Base-by-base conservation (phyloP, 2,888 invertebrate genomes). In the Drosophila silvestris region DNA sequence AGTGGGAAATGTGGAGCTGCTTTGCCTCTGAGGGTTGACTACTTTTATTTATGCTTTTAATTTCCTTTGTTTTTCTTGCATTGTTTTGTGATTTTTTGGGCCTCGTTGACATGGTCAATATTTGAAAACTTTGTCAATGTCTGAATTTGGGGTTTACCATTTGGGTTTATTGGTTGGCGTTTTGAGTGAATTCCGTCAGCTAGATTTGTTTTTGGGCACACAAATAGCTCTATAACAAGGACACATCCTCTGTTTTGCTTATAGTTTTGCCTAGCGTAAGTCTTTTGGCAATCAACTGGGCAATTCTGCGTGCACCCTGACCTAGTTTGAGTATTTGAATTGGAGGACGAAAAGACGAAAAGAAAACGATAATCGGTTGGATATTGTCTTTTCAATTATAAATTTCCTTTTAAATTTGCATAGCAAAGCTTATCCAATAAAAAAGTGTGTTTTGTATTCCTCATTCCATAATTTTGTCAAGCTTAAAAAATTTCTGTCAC, bases 31-130 rank as follows among this genome's bases (percentile, higher is more conserved):
- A 65, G 70, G 65, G 71, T 71, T 74, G 70, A 39, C 68, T 70
- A 39, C 51, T 78, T 82, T 90, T 87, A 87, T 90, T 90, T 87
- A 90, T 87, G 86, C 71, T 82, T 87, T 90, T 90, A 89, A 89
- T 90, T 87, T 87, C 89, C 89, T 87, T 79, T 87, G 76, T 87
- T 85, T 82, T 70, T 71, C 76, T 79, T 81, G 73, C 39, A 47
- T 51, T 54, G 39, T 52, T 57, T 47, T 32, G 37, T 59, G 51
- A 1, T 44, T 62, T 71, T 44, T 33, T 60, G 44, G 22, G 68
- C 58, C 39, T 56, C 64, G 61, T 68, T 65, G 74, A 79, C 81
- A 74, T 57, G 81, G 70, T 78, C 82, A 89, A 87, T 90, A 89
- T 85, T 89, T 89, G 72, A 53, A 72, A 77, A 64, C 82, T 90